Conservation (phyloP, 2,888 invertebrate species). For the Aspidapion aeneum region DNA sequence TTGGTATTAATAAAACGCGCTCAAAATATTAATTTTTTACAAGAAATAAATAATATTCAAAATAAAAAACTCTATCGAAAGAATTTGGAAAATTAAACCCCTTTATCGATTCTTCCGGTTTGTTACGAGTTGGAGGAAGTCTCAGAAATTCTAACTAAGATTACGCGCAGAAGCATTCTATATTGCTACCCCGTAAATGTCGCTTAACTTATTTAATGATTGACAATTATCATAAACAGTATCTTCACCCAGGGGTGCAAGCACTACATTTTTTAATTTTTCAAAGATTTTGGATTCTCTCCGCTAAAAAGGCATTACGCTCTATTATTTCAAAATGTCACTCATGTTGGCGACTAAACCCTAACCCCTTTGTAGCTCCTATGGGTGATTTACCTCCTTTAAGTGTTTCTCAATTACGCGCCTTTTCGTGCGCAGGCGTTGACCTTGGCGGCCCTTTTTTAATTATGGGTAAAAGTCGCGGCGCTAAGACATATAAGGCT, state of each 20-base stretch:
- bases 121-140: not conserved
- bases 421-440: not conserved
- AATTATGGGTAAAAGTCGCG: not conserved
- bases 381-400: not conserved
- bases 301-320: not conserved
- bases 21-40: not conserved
- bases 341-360: not conserved
- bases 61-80: not conserved
- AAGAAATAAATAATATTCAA: not conserved
- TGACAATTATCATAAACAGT: not conserved
- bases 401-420: not conserved
- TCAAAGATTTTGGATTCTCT: not conserved
- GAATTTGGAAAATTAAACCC: not conserved
- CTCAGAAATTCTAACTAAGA: not conserved
- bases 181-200: not conserved
- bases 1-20: not conserved
- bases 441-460: not conserved
- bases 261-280: not conserved
- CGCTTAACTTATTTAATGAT: not conserved
- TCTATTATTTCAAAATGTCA: not conserved
- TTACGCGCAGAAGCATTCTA: not conserved
- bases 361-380: not conserved
- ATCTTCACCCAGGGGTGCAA: not conserved
- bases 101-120: not conserved
- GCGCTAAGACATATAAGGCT: not conserved